A percentile compares a stretch with the other conserved stretches of the same genome.
These are phyloP conservation scores for Drosophila greeni DNA, from an alignment of 2,888 invertebrate species.

Conservation along the genomic window DNA sequence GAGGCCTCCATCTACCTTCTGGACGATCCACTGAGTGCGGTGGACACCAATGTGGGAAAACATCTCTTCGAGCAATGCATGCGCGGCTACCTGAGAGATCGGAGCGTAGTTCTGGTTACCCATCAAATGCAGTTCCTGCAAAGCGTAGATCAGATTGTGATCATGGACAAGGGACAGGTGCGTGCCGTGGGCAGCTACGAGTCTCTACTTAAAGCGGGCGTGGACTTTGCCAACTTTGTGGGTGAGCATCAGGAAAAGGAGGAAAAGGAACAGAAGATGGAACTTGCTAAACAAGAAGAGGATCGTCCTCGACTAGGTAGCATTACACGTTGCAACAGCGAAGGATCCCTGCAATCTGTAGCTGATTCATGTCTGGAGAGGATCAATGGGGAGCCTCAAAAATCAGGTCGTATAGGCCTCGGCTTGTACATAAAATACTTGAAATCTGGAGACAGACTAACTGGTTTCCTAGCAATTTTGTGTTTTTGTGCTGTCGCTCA, in stretches of 20 bases:
- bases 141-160: conserved; percentile 81
- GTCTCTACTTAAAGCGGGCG: conserved; percentile 84
- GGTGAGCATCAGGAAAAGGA: conserved; percentile 68
- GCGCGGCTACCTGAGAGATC: conserved; percentile 81
- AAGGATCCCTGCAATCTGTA: conserved; percentile 80
- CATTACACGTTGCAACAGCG: conserved; percentile 75
- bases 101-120: conserved; percentile 87
- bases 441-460: conserved; percentile 84
- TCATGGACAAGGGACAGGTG: conserved; percentile 77
- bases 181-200: conserved; percentile 84
- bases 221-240: conserved; percentile 87
- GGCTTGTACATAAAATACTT: conserved; percentile 85
- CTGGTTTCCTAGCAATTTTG: conserved; percentile 83
- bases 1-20: conserved; percentile 91
- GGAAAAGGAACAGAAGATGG: conserved; percentile 60
- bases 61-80: conserved; percentile 87
- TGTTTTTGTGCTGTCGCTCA: conserved; percentile 81
- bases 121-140: conserved; percentile 90
- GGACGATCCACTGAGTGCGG: conserved; percentile 95
- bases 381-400: conserved; percentile 81
- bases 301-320: conserved; percentile 66
- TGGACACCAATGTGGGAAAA: conserved; percentile 93
- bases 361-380: conserved; percentile 37
- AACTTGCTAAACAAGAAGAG: conserved; percentile 61
- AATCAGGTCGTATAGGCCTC: conserved; percentile 83